phyloP scores from a whole-genome alignment of 2,797 vertebrate species.

The Chiroxiphia lanceolata region DNA sequence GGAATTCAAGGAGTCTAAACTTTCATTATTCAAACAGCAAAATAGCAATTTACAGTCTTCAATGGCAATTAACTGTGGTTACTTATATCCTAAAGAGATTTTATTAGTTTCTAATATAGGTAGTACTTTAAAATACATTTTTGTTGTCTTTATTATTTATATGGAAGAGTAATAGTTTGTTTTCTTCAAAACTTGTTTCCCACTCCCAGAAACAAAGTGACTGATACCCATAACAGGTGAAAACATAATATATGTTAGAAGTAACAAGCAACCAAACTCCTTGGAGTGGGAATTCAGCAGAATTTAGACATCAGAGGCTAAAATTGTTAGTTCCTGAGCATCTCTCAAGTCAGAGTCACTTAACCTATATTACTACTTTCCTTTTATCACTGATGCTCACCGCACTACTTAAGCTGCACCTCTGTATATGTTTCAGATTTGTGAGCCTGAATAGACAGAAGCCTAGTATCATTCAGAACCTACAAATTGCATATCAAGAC shows the following conservation, averaged over 20 bases:
- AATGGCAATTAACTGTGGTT: conserved; percentile 49
- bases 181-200: conserved; percentile 16
- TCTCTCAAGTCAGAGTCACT: neutral
- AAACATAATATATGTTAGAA: neutral
- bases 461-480: neutral
- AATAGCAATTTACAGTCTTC: conserved; percentile 21
- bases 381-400: neutral
- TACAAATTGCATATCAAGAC: neutral
- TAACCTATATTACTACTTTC: neutral
- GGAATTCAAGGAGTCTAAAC: conserved; percentile 42
- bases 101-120: conserved; percentile 53
- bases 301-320: neutral
- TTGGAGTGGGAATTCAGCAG: neutral
- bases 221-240: neutral
- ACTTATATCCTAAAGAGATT: conserved; percentile 7
- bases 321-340: neutral
- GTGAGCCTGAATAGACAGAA: neutral
- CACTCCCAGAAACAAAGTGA: neutral
- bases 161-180: conserved; percentile 1
- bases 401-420: neutral
- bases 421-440: neutral
- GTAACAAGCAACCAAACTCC: neutral
- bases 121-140: conserved; percentile 11
- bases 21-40: conserved; percentile 46
- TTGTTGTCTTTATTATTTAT: conserved; percentile 33